A percentile compares a stretch with the other conserved stretches of the same genome.
Conservation (phyloP, 2,797 vertebrate genomes). For the Ispidina lecontei region DNA sequence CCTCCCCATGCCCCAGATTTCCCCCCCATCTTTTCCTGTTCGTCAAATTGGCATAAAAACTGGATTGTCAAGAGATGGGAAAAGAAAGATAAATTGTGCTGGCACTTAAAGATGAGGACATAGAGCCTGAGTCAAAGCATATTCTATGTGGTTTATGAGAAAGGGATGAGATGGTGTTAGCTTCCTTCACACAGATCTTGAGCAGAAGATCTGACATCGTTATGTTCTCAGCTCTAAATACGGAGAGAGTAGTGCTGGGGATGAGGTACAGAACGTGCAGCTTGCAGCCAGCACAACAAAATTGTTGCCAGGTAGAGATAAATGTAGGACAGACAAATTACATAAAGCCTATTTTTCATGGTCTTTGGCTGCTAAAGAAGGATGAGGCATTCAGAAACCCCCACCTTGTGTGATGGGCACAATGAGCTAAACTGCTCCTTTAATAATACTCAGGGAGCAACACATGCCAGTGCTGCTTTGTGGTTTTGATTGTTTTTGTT, state of each 20-base stretch:
- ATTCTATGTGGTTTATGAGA: background rate
- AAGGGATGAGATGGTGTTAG: background rate
- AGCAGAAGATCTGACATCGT: constrained; percentile 10
- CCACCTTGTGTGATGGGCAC: background rate
- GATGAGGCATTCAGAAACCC: background rate
- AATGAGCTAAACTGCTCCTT: background rate
- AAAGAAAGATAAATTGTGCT: background rate
- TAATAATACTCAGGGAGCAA: background rate
- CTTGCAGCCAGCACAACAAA: background rate
- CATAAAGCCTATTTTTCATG: background rate
- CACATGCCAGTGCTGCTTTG: background rate
- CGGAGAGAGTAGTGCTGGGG: background rate
- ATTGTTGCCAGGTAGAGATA: constrained; percentile 32
- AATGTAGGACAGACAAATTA: constrained; percentile 19
- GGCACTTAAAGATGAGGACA: background rate
- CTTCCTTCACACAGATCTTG: background rate
- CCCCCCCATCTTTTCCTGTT: background rate
- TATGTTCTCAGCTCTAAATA: constrained; percentile 41
- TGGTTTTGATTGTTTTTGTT: background rate
- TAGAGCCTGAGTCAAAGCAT: background rate
- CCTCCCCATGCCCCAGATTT: background rate
- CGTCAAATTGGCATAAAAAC: background rate
- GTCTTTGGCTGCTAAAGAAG: background rate
- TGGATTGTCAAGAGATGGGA: background rate
- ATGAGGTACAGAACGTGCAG: constrained; percentile 14